phyloP scores from a whole-genome alignment of 2,888 invertebrate genomes.

The Rapana venosa region DNA sequence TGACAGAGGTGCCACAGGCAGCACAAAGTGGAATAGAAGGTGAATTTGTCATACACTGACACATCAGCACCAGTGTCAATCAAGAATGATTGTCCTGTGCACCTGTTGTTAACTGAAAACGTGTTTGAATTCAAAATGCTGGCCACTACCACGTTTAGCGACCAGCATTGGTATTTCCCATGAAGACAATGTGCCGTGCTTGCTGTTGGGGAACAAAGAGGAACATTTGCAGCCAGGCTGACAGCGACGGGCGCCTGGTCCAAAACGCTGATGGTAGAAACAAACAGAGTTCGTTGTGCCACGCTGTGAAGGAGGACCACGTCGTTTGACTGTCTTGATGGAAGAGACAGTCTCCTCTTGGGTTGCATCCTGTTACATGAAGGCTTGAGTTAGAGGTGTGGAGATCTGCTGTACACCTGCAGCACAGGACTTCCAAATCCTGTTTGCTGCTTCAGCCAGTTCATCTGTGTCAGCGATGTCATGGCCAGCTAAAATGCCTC shows the following conservation, averaged over 20 bases:
- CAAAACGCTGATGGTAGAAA: background rate
- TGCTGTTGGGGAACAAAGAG: background rate
- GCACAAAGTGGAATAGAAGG: conserved; percentile 11
- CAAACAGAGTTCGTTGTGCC: background rate
- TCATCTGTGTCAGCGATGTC: too few species aligned
- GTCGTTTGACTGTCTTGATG: background rate
- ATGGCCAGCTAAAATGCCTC: too few species aligned
- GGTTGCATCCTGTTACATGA: too few species aligned
- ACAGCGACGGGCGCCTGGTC: conserved; percentile 12
- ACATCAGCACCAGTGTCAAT: conserved; percentile 24
- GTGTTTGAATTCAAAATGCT: conserved; percentile 33
- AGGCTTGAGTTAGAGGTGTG: too few species aligned
- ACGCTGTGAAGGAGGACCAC: background rate
- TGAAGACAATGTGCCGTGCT: background rate
- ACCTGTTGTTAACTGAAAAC: conserved; percentile 21
- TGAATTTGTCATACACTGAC: conserved; percentile 2
- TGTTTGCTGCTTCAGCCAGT: too few species aligned
- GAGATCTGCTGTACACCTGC: too few species aligned
- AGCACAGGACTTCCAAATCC: too few species aligned
- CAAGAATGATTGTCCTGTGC: background rate
- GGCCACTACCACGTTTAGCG: conserved; percentile 38
- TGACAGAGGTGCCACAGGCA: conserved; percentile 24
- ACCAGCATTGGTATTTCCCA: conserved; percentile 27
- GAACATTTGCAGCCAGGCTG: conserved; percentile 10
- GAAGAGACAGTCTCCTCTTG: background rate